Base-by-base conservation (phyloP, 2,888 invertebrate genomes). In the Eupeodes latifasciatus region DNA sequence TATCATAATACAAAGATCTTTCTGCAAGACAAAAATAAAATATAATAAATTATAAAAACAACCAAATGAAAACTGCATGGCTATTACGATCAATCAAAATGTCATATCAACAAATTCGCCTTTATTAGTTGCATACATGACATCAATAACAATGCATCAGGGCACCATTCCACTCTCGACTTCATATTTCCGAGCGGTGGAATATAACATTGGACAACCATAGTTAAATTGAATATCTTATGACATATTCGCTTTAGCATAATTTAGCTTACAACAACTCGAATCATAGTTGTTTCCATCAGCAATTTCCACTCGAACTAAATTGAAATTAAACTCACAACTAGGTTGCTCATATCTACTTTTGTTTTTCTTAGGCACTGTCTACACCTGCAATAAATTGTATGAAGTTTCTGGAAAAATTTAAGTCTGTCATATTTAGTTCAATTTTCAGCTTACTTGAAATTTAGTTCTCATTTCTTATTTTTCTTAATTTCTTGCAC, bases 201-300 rank as follows among this genome's bases (percentile, higher is more conserved):
- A 27, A 27, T 3, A 27, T 14, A 49, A 27, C 9, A 59, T 47
- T 10, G 47, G 59, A 53, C 59, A 57, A 72, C n/a, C 47, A 55
- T 19, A 34, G 59, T 27, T 59, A 51, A 49, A 75, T 81, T 75
- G 67, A 81, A 81, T 67, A 75, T 81, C 59, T 81, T 81, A 81
- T 74, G 74, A 75, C 81, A 75, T 74, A 74, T 44, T 57, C 53
- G 34, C 34, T 44, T 27, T 10, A 81, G 57, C 66, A 75, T 59
- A 74, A 67, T 67, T 75, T 9, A 7, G 72, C 66, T 57, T 47
- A 27, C 57, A 59, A 67, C 74, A 59, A 74, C 57, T 66, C 14
- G 5, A 51, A 5, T 51, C 51, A 59, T 77, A 57, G 47, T 66
- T 55, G 66, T n/a, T 66, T 49, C 47, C 57, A 40, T 57, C 55